Percentiles rank a stretch among this genome's conserved stretches.
These are phyloP conservation scores for Hydrocynus forskahlii DNA, from an alignment of 2,797 vertebrate species.

Conservation along the genomic window DNA sequence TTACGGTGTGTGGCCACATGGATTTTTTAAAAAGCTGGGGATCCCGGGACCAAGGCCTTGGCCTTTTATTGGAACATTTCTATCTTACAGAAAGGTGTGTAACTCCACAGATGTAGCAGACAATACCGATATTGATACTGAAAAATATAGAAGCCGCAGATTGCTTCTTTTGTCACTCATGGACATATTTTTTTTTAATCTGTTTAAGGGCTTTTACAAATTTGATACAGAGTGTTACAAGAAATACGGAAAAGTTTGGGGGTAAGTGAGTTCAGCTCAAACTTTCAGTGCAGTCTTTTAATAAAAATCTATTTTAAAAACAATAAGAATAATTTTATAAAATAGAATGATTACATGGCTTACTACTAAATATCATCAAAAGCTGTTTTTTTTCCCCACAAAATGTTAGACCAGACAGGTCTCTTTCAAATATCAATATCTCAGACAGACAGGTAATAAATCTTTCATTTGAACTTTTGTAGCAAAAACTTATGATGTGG, in stretches of 20 bases:
- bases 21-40: slow-evolving; percentile 69
- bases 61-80: slow-evolving; percentile 71
- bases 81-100: slow-evolving; percentile 52
- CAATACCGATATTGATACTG: neutral
- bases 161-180: neutral
- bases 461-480: neutral
- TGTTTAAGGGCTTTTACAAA: slow-evolving; percentile 59
- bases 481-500: too few species aligned
- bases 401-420: too few species aligned
- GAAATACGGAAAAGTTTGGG: slow-evolving; percentile 78
- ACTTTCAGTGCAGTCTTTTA: neutral
- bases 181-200: neutral
- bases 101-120: neutral
- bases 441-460: neutral
- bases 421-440: too few species aligned
- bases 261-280: slow-evolving; percentile 68
- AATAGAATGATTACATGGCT: too few species aligned
- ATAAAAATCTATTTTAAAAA: too few species aligned
- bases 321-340: too few species aligned
- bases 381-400: too few species aligned
- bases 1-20: slow-evolving; percentile 71
- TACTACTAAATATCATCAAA: too few species aligned
- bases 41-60: slow-evolving; percentile 72
- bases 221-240: slow-evolving; percentile 68
- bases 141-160: neutral